Evolutionary conservation across 2,113 vertebrate species (phyloP).

Genomic region (Melanocharis versteri): DNA sequence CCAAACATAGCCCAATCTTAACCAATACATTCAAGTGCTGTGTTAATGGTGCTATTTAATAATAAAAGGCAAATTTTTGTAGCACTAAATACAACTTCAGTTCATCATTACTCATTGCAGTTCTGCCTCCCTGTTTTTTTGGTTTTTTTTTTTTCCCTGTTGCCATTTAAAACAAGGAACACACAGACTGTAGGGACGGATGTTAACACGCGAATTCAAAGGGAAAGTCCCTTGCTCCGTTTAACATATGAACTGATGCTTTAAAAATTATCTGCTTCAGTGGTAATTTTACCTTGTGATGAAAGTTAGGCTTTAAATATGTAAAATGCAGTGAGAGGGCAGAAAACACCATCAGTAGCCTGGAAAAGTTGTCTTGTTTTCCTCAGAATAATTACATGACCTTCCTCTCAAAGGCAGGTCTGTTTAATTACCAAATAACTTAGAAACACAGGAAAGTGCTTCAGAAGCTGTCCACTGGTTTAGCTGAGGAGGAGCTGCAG

Average conservation of each 20-base stretch:
- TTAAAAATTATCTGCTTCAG: slow-evolving; percentile 39
- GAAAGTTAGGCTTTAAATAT: slow-evolving; percentile 26
- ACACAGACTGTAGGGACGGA: neutral
- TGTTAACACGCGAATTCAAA: neutral
- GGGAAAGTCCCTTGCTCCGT: slow-evolving; percentile 15
- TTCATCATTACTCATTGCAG: neutral
- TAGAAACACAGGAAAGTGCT: neutral
- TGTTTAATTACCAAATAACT: neutral
- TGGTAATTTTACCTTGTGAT: slow-evolving; percentile 38
- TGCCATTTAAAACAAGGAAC: neutral
- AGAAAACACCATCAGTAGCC: neutral
- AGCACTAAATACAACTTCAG: neutral
- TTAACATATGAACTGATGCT: slow-evolving; percentile 32
- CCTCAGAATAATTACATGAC: neutral
- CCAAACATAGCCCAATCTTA: neutral
- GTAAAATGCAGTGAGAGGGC: neutral
- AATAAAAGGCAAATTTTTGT: neutral
- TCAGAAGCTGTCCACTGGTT: neutral
- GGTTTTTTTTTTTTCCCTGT: neutral
- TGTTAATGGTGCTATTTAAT: neutral
- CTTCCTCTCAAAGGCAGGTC: neutral
- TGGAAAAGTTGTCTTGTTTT: neutral
- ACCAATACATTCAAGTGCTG: neutral
- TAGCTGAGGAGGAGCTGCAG: neutral
- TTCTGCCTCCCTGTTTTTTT: neutral